These are phyloP conservation scores for Drosophila nr. perissopoda DNA, from an alignment of 2,888 invertebrate species.

Conservation along the genomic window DNA sequence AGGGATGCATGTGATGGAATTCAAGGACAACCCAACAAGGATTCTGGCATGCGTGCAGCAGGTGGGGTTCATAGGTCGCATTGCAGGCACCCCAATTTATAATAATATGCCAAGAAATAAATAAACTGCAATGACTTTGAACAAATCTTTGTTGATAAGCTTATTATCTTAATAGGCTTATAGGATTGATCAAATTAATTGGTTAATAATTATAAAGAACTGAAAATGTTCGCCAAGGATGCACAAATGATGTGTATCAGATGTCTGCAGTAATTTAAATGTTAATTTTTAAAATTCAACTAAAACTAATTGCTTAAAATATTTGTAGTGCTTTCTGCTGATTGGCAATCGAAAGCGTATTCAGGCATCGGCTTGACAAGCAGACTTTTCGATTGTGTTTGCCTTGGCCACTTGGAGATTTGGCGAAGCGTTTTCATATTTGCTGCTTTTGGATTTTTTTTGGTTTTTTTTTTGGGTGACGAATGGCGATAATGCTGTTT, in stretches of 20 bases:
- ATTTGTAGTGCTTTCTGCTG: not conserved
- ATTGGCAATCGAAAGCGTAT: slow-evolving; percentile 17
- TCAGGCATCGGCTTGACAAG: not conserved
- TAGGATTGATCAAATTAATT: not conserved
- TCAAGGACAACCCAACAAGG: too few species aligned
- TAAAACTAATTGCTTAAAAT: not conserved
- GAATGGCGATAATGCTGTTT: slow-evolving; percentile 81
- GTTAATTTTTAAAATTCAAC: not conserved
- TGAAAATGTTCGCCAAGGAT: not conserved
- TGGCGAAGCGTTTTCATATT: slow-evolving; percentile 21
- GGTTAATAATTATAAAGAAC: not conserved
- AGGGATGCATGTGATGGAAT: too few species aligned
- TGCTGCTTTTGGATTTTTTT: not conserved
- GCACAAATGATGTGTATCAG: accelerated
- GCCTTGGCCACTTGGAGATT: slow-evolving; percentile 49
- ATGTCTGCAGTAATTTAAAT: not conserved
- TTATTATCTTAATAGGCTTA: not conserved
- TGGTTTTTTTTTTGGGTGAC: slow-evolving; percentile 52
- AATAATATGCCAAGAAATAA: not conserved
- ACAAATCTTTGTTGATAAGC: not conserved
- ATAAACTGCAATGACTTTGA: not conserved
- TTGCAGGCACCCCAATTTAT: too few species aligned
- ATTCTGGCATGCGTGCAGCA: too few species aligned
- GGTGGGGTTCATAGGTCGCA: too few species aligned
- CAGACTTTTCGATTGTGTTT: slow-evolving; percentile 9